Conservation (phyloP, 2,797 vertebrate species). For the Chaetophractus vellerosus region DNA sequence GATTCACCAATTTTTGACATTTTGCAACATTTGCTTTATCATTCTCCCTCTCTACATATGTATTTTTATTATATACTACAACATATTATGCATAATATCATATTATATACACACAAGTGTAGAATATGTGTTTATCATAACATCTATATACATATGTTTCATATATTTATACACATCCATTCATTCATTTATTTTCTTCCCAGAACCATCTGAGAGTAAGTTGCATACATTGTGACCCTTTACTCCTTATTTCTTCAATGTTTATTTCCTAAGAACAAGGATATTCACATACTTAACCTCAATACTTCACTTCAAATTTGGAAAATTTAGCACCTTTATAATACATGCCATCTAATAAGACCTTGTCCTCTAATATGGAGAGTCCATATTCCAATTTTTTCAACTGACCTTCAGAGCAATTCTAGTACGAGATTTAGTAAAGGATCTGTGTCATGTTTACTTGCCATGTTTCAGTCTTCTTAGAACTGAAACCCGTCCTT, state of each 20-base stretch:
- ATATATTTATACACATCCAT: too few species aligned
- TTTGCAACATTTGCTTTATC: neutral
- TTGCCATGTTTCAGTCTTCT: neutral
- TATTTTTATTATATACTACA: neutral
- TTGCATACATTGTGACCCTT: neutral
- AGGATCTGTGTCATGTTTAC: neutral
- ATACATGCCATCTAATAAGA: constrained; percentile 11
- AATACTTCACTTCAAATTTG: neutral
- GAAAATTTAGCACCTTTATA: neutral
- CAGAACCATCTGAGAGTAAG: neutral
- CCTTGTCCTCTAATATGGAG: neutral
- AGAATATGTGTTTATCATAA: neutral
- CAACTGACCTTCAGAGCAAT: neutral
- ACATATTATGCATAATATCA: too few species aligned
- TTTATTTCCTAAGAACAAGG: constrained; percentile 31
- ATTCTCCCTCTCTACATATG: neutral
- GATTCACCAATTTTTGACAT: neutral
- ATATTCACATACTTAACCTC: neutral
- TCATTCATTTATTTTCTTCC: neutral
- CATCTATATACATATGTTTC: neutral
- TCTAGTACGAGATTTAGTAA: neutral
- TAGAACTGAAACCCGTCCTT: neutral
- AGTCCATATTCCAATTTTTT: neutral
- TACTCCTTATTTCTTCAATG: neutral
- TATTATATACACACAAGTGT: neutral